phyloP scores from a whole-genome alignment of 1,140 invertebrate species.

The Drosophila grimshawi region DNA sequence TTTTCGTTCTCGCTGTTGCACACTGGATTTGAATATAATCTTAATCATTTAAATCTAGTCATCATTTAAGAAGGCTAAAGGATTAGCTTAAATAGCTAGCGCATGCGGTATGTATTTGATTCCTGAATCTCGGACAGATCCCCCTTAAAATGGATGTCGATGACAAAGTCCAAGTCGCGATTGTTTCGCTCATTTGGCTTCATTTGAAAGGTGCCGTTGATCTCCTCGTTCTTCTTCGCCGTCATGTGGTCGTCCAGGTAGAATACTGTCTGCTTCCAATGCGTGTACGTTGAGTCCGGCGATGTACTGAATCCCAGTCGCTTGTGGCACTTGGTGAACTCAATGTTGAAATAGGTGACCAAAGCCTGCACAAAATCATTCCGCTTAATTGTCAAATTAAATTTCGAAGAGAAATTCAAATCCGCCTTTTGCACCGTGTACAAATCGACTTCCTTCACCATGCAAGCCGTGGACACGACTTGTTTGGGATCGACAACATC shows the following conservation, averaged over 20 bases:
- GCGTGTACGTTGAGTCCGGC: conserved; percentile 98
- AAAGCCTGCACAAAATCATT: conserved; percentile 99
- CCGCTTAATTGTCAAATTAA: conserved; percentile 92
- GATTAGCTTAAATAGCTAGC: conserved; percentile 86
- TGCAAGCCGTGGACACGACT: conserved; percentile 95
- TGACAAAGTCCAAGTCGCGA: conserved; percentile 97
- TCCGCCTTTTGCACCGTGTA: conserved; percentile 98
- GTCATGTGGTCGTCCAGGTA: conserved; percentile 98
- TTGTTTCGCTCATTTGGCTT: conserved; percentile 98
- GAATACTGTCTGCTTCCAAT: conserved; percentile 99
- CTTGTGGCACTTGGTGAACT: conserved; percentile 99
- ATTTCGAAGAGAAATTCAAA: conserved; percentile 95
- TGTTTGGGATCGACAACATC: conserved; percentile 99
- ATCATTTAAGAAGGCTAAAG: conserved; percentile 51
- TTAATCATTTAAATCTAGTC: conserved; percentile 65
- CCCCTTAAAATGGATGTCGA: conserved; percentile 97
- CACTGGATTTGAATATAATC: conserved; percentile 67
- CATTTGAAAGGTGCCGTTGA: conserved; percentile 96
- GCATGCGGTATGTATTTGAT: conserved; percentile 98
- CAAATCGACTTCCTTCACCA: conserved; percentile 98
- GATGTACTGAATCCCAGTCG: conserved; percentile 99
- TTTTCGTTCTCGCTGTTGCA: conserved; percentile 48
- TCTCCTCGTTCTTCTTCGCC: conserved; percentile 97
- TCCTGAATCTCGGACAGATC: conserved; percentile 96
- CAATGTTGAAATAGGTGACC: conserved; percentile 99